Evolutionary conservation across 2,888 invertebrate genomes (phyloP), one percentile per base, ranked within the genome.

Genomic region (Lottia gigantea): DNA sequence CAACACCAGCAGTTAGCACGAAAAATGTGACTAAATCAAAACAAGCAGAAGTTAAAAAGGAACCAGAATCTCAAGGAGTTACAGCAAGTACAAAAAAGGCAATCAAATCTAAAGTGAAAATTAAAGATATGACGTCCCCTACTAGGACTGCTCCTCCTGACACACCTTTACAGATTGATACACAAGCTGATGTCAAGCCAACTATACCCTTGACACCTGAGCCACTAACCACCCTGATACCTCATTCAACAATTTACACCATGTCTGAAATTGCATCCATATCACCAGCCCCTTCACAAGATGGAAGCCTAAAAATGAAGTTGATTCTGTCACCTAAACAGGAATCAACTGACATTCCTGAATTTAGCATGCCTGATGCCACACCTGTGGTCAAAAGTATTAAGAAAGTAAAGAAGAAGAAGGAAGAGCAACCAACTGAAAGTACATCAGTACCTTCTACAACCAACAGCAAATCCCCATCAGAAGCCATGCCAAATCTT

Each of bases 341-440:
- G 23, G 62, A 45, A 31, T 15, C 40, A 46, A 65, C 46, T 46
- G 46, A n/a, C n/a, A n/a, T 16, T 46, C 46, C 65, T 16, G 65
- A 46, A 25, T 46, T 65, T 23, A 40, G 3, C 23, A 45, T 40
- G 16, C 64, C 64, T 16, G 64, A 46, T 6, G 40, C 40, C 16
- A 55, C 66, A 12, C 31, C 86, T 4, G 25, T 68, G n/a, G 31
- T 31, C 2, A 63, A 62, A 19, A 46, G 31, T 16, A 46, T 31
- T 19, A 94, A 94, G 82, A 92, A 92, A 46, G 92, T 91, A 71
- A 95, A 95, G 86, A 94, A 94, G 82, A 92, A 93, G 75, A 88
- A 93, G 0, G 91, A 93, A 63, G 91, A 77, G 47, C 68, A 70
- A 8, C 4, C 16, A 14, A 63, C 45, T 46, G 45, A 61, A 1